Conservation (phyloP, 2,888 invertebrate genomes). For the Iphiclides podalirius region DNA sequence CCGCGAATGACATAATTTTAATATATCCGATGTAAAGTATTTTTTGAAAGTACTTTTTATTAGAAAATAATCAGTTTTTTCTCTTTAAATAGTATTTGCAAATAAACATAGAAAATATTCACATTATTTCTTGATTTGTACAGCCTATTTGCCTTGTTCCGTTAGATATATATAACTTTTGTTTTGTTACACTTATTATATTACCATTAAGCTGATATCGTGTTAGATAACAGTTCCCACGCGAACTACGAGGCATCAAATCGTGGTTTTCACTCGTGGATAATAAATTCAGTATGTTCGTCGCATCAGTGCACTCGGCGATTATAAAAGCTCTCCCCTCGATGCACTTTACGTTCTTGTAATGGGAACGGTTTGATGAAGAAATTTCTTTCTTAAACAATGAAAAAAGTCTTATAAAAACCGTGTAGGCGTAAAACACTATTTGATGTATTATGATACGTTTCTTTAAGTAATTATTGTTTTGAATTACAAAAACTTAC, state of each 20-base stretch:
- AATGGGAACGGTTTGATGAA: conserved; percentile 23
- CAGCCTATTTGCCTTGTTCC: too few species aligned
- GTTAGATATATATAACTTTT: too few species aligned
- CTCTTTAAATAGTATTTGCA: too few species aligned
- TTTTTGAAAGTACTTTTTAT: too few species aligned
- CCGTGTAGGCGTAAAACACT: conserved; percentile 1
- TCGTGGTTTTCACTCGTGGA: conserved; percentile 55
- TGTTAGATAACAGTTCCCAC: conserved; percentile 62
- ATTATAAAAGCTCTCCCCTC: conserved; percentile 40
- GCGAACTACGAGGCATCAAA: conserved; percentile 61
- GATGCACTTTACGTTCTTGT: conserved; percentile 30
- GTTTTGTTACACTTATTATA: conserved; percentile 10
- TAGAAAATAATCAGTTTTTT: too few species aligned
- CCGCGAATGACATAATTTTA: too few species aligned
- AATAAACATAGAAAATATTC: too few species aligned
- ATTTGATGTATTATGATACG: conserved; percentile 1
- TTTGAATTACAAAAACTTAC: too few species aligned
- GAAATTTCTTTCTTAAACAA: conserved; percentile 14
- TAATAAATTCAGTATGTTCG: conserved; percentile 66
- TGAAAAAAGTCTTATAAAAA: too few species aligned
- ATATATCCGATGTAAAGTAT: too few species aligned
- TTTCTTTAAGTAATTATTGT: too few species aligned
- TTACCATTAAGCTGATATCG: conserved; percentile 39
- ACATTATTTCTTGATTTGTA: too few species aligned
- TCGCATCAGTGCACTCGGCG: conserved; percentile 67